Evolutionary conservation across 2,888 invertebrate genomes (phyloP).

Genomic region (Lomographa bimaculata): DNA sequence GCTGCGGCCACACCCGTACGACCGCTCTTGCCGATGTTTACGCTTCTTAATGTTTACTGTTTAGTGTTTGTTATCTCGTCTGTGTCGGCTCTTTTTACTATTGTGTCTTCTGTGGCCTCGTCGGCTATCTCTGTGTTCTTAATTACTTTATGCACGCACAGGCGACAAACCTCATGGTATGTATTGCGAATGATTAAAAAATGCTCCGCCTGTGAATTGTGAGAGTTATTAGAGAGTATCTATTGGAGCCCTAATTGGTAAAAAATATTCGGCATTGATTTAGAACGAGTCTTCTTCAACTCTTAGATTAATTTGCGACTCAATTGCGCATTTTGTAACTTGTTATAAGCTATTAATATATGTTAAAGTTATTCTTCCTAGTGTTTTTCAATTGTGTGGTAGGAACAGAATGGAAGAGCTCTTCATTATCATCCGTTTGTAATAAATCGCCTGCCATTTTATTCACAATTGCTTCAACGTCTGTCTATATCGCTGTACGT

Average conservation of each 20-base stretch:
- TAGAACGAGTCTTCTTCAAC: too few relatives aligned
- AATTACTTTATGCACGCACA: slow-evolving; percentile 42
- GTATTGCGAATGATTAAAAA: slow-evolving; percentile 11
- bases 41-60: slow-evolving; percentile 3
- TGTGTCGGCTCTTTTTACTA: slow-evolving; percentile 21
- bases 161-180: slow-evolving; percentile 21
- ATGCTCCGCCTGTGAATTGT: too few relatives aligned
- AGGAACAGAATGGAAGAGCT: neutral
- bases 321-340: too few relatives aligned
- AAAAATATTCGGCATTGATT: too few relatives aligned
- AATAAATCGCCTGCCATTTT: slow-evolving; percentile 34
- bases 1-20: slow-evolving; percentile 20
- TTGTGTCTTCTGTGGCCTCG: neutral
- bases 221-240: too few relatives aligned
- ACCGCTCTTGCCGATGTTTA: slow-evolving; percentile 6
- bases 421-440: slow-evolving; percentile 18
- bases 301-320: too few relatives aligned
- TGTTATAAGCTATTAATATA: too few relatives aligned
- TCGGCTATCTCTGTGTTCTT: slow-evolving; percentile 30
- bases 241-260: too few relatives aligned
- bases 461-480: slow-evolving; percentile 41
- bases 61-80: neutral
- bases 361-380: too few relatives aligned
- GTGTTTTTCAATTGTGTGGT: neutral
- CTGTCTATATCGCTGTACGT: slow-evolving; percentile 47